Conservation (phyloP, 2,113 vertebrate species). For the Cyanistes caeruleus region DNA sequence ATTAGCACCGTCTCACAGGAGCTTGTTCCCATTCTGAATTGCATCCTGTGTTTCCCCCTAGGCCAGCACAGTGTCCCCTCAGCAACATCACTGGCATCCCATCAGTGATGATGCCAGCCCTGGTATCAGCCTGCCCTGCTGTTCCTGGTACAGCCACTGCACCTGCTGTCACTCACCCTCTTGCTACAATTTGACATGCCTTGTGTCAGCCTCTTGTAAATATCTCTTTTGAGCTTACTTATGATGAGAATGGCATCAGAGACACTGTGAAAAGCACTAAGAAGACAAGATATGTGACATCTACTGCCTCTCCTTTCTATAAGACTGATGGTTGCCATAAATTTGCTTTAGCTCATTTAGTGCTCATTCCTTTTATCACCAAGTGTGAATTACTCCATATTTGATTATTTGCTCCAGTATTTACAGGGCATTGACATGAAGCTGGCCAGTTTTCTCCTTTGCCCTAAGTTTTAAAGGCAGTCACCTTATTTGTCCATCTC, state of each 20-base stretch:
- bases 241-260: not conserved
- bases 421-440: not conserved
- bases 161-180: not conserved
- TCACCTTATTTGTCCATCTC: not conserved
- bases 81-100: not conserved
- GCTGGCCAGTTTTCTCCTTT: not conserved
- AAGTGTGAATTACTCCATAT: not conserved
- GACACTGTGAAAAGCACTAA: not conserved
- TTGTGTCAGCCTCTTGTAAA: not conserved
- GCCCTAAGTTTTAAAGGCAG: not conserved
- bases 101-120: not conserved
- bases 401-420: not conserved
- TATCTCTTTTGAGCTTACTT: not conserved
- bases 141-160: not conserved
- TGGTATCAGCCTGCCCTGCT: not conserved
- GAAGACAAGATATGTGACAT: not conserved
- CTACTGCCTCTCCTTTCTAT: not conserved
- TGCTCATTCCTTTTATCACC: not conserved
- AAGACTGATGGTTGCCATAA: not conserved
- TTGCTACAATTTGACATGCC: not conserved
- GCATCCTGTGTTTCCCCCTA: not conserved
- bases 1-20: not conserved
- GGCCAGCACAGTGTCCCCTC: fast-evolving
- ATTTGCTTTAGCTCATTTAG: not conserved
- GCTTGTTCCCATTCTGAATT: not conserved